These are phyloP conservation scores for Drosophila elegans DNA, from an alignment of 1,140 invertebrate genomes.

Conservation along the genomic window DNA sequence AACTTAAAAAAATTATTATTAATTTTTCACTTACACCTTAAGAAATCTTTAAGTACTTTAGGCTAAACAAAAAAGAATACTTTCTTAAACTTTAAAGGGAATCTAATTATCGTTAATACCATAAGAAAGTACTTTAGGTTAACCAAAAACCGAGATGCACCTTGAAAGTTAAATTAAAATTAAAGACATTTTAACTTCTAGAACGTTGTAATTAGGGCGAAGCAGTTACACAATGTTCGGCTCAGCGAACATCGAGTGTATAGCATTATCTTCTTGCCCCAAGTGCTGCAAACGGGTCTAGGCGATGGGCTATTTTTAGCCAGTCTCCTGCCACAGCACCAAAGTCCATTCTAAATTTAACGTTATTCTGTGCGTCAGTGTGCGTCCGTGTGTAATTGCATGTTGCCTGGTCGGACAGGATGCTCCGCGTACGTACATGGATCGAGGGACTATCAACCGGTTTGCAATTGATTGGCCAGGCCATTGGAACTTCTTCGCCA, in stretches of 20 bases:
- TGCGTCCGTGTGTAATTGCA: conserved; percentile 51
- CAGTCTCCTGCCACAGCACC: conserved; percentile 44
- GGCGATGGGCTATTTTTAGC: conserved; percentile 61
- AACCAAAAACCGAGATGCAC: no score
- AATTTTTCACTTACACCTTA: no score
- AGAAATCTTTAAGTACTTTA: no score
- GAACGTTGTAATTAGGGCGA: not conserved
- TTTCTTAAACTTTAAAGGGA: no score
- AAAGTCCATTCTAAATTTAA: conserved; percentile 83
- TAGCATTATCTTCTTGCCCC: not conserved
- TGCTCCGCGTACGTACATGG: conserved; percentile 40
- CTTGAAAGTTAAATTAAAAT: no score
- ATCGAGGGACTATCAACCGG: conserved; percentile 71
- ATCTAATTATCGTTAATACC: no score
- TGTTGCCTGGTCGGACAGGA: conserved; percentile 54
- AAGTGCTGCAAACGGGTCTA: conserved; percentile 60
- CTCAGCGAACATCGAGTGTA: not conserved
- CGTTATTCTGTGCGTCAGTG: conserved; percentile 38
- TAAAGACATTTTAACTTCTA: not conserved
- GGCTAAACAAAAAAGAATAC: no score
- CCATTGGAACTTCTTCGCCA: conserved; percentile 34
- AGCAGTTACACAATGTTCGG: not conserved
- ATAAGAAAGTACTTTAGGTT: no score
- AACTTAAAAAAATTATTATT: no score
- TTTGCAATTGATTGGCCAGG: conserved; percentile 74